Conservation (phyloP, 2,113 vertebrate species). For the Patagioenas fasciata region DNA sequence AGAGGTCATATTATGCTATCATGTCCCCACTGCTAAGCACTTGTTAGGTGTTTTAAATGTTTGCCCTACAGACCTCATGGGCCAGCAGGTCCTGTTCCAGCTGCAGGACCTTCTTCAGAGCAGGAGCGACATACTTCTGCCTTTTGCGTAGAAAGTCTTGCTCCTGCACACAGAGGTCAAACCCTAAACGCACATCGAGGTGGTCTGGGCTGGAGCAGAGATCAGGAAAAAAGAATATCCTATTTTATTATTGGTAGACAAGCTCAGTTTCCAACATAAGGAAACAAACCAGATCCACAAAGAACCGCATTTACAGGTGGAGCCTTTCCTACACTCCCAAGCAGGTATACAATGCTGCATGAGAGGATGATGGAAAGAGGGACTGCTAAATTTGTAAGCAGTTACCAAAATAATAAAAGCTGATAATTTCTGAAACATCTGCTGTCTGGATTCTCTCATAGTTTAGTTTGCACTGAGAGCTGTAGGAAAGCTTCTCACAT, state of each 20-base stretch:
- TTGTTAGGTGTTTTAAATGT: background rate
- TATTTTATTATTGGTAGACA: background rate
- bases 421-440: background rate
- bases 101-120: constrained; percentile 77
- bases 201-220: constrained; percentile 41
- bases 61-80: constrained; percentile 71
- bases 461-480: background rate
- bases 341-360: background rate
- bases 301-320: background rate
- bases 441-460: background rate
- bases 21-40: background rate
- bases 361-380: background rate
- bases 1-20: background rate
- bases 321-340: background rate
- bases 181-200: constrained; percentile 81
- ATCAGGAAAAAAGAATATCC: background rate
- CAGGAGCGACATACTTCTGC: constrained; percentile 67
- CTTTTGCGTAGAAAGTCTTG: constrained; percentile 80
- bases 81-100: constrained; percentile 68
- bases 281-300: background rate
- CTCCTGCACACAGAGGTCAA: constrained; percentile 77
- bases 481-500: background rate
- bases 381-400: background rate
- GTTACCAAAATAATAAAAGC: background rate
- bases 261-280: background rate